Evolutionary conservation across 2,888 invertebrate genomes (phyloP).

Genomic region (Agrilus cyanescens): DNA sequence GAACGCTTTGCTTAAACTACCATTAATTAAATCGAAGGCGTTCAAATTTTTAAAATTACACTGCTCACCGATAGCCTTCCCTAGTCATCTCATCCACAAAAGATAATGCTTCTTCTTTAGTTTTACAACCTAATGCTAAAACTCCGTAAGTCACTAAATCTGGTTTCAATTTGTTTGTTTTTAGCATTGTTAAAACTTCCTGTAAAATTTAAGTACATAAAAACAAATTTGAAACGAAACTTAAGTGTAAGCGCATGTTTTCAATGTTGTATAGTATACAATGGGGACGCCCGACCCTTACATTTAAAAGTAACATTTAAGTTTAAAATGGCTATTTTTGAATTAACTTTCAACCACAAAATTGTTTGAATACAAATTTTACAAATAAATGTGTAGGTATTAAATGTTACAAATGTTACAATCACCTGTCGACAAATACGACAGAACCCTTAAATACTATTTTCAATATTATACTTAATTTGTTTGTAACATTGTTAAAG

Average conservation of each 20-base stretch:
- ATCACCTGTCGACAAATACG: too few species aligned
- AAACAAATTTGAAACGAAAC: slow-evolving; percentile 1
- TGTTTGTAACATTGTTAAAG: too few species aligned
- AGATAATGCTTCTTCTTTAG: slow-evolving; percentile 47
- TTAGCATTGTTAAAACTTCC: slow-evolving; percentile 46
- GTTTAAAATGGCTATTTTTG: too few species aligned
- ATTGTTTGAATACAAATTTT: too few species aligned
- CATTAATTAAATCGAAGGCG: background rate
- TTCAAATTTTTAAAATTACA: background rate
- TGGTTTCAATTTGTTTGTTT: slow-evolving; percentile 42
- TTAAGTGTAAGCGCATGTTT: background rate
- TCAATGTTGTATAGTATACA: too few species aligned
- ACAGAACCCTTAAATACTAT: too few species aligned
- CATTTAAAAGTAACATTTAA: too few species aligned
- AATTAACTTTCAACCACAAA: too few species aligned
- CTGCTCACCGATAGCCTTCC: slow-evolving; percentile 47
- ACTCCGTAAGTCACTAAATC: slow-evolving; percentile 80
- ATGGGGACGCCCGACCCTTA: too few species aligned
- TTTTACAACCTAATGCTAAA: slow-evolving; percentile 66
- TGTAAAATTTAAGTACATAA: slow-evolving; percentile 30
- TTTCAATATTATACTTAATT: too few species aligned
- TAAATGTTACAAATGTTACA: too few species aligned
- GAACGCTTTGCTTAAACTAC: background rate
- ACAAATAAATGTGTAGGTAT: too few species aligned
- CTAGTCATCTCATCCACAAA: slow-evolving; percentile 60